phyloP scores from a whole-genome alignment of 2,888 invertebrate genomes.

The Crioceris asparagi region DNA sequence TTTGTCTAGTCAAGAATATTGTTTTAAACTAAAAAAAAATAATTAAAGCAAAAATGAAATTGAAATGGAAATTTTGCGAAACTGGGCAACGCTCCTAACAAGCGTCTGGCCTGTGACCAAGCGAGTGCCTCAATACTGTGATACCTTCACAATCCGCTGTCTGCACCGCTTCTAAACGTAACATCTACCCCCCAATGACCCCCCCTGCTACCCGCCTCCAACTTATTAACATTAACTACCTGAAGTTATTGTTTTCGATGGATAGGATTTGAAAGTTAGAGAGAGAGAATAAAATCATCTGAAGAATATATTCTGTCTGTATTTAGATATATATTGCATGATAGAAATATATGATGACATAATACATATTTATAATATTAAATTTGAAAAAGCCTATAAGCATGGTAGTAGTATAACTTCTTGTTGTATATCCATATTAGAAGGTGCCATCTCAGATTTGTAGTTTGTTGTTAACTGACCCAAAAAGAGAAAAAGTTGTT shows the following conservation, averaged over 20 bases:
- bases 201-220: conserved; percentile 15
- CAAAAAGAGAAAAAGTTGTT: conserved; percentile 40
- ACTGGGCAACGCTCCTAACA: conserved; percentile 27
- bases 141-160: conserved; percentile 35
- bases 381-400: conserved; percentile 11
- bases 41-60: conserved; percentile 17
- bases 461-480: conserved; percentile 38
- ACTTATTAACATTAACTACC: no score
- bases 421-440: conserved; percentile 33
- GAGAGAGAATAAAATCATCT: no score
- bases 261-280: no score
- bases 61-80: no score
- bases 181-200: conserved; percentile 18
- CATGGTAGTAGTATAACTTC: conserved; percentile 32
- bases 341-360: conserved; percentile 19
- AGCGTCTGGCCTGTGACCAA: conserved; percentile 34
- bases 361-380: conserved; percentile 10
- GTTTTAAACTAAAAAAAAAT: no score
- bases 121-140: conserved; percentile 41
- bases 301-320: no score
- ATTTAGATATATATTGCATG: no score
- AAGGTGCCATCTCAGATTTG: conserved; percentile 37
- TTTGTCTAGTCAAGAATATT: no score
- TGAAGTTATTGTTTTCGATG: no score
- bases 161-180: conserved; percentile 26